These are phyloP conservation scores for Cosmopolites sordidus DNA, from an alignment of 2,888 invertebrate species.

Conservation along the genomic window DNA sequence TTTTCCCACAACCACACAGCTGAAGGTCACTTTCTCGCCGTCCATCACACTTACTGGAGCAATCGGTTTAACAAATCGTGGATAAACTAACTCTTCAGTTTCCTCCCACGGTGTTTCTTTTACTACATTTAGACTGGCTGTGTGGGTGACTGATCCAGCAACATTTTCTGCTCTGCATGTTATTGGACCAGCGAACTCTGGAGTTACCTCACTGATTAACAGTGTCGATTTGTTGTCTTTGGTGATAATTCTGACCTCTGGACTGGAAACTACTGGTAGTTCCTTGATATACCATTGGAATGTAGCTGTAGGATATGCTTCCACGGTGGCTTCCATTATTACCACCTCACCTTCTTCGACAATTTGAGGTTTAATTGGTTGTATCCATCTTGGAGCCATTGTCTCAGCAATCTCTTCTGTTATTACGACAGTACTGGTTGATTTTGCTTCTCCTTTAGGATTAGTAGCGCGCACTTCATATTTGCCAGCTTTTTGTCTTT, in stretches of 20 bases:
- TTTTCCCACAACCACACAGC: conserved; percentile 68
- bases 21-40: conserved; percentile 76
- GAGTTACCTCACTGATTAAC: conserved; percentile 66
- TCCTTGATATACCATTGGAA: conserved; percentile 84
- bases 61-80: conserved; percentile 71
- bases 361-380: conserved; percentile 65
- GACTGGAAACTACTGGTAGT: conserved; percentile 64
- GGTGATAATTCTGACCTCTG: conserved; percentile 68
- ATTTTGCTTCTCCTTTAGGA: conserved; percentile 70
- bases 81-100: conserved; percentile 62
- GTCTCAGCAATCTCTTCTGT: conserved; percentile 56
- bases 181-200: conserved; percentile 69
- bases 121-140: conserved; percentile 65
- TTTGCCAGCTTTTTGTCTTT: conserved; percentile 76
- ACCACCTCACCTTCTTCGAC: conserved; percentile 71
- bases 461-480: conserved; percentile 84
- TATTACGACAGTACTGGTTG: conserved; percentile 78
- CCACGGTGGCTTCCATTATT: conserved; percentile 72
- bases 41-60: conserved; percentile 79
- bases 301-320: conserved; percentile 72
- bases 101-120: conserved; percentile 57
- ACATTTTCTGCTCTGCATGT: conserved; percentile 89
- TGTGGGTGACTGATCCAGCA: conserved; percentile 82
- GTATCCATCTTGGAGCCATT: conserved; percentile 68
- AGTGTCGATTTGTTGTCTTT: conserved; percentile 76